Percentiles rank a stretch among this genome's conserved stretches.
Conservation (phyloP, 2,797 vertebrate genomes). For the Chaenodraco wilsoni region DNA sequence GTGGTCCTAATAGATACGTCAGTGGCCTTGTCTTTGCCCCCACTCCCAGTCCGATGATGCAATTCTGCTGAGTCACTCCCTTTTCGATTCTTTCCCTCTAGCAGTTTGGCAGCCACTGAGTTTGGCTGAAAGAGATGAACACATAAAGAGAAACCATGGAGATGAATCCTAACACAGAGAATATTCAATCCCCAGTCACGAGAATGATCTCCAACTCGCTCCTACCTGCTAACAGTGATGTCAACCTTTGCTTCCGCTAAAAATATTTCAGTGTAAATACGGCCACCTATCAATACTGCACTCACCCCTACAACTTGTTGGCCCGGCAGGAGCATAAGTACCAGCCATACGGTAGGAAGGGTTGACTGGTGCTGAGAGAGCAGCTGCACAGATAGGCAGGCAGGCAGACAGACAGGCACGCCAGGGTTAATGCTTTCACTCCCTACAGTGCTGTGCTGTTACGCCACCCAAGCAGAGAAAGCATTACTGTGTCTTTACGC, state of each 20-base stretch:
- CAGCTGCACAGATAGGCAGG: slow-evolving; percentile 57
- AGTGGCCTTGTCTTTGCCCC: slow-evolving; percentile 67
- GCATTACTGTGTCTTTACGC: slow-evolving; percentile 84
- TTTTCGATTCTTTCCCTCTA: slow-evolving; percentile 74
- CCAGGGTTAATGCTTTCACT: slow-evolving; percentile 80
- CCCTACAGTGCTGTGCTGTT: slow-evolving; percentile 82
- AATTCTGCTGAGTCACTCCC: slow-evolving; percentile 75
- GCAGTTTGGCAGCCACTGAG: slow-evolving; percentile 76
- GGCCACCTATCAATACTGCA: slow-evolving; percentile 63
- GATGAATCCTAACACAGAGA: slow-evolving; percentile 32
- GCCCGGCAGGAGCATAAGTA: slow-evolving; percentile 61
- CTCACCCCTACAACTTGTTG: slow-evolving; percentile 77
- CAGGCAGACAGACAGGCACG: slow-evolving; percentile 62
- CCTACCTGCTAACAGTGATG: slow-evolving; percentile 57
- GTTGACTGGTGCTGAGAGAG: slow-evolving; percentile 69
- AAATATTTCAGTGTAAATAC: slow-evolving; percentile 64
- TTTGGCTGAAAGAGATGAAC: slow-evolving; percentile 76
- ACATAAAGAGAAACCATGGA: slow-evolving; percentile 32
- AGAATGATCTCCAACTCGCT: slow-evolving; percentile 54
- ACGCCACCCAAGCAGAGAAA: slow-evolving; percentile 83
- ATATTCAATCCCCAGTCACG: slow-evolving; percentile 17
- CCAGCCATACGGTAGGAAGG: slow-evolving; percentile 61
- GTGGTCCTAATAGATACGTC: slow-evolving; percentile 71
- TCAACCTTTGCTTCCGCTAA: slow-evolving; percentile 62
- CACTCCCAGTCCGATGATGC: slow-evolving; percentile 57